These are phyloP conservation scores for Himalopsyche japonica DNA, from an alignment of 2,888 invertebrate species.

Conservation along the genomic window DNA sequence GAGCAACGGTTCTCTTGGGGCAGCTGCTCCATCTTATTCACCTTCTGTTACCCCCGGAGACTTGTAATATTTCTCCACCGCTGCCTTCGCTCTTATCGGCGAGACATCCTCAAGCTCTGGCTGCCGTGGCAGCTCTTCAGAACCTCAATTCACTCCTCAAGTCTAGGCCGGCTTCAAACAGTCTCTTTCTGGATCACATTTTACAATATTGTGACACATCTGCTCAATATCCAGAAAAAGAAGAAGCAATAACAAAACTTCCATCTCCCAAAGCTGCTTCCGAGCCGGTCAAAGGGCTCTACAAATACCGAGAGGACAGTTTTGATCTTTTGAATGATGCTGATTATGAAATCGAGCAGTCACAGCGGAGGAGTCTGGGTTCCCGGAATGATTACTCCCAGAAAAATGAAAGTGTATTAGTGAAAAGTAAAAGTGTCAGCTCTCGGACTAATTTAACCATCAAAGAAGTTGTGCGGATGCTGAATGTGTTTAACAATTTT, in stretches of 20 bases:
- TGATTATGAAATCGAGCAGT: slow-evolving; percentile 51
- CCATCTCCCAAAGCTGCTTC: slow-evolving; percentile 47
- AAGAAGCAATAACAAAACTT: slow-evolving; percentile 49
- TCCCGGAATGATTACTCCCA: slow-evolving; percentile 54
- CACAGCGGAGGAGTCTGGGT: slow-evolving; percentile 54
- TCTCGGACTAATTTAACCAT: slow-evolving; percentile 53
- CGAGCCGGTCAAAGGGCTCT: slow-evolving; percentile 12
- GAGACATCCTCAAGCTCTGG: slow-evolving; percentile 79
- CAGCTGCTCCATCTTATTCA: slow-evolving; percentile 88
- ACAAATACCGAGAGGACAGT: slow-evolving; percentile 50
- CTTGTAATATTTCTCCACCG: slow-evolving; percentile 80
- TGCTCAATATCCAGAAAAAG: slow-evolving; percentile 42
- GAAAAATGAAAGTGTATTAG: slow-evolving; percentile 55
- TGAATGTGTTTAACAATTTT: slow-evolving; percentile 59
- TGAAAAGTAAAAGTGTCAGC: slow-evolving; percentile 58
- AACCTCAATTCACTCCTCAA: slow-evolving; percentile 80
- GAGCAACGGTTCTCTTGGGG: slow-evolving; percentile 87
- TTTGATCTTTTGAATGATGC: slow-evolving; percentile 54
- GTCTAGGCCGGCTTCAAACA: slow-evolving; percentile 78
- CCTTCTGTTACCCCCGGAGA: slow-evolving; percentile 82
- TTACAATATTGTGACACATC: slow-evolving; percentile 62
- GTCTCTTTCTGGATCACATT: slow-evolving; percentile 81
- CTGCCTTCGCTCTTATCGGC: slow-evolving; percentile 80
- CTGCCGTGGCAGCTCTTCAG: slow-evolving; percentile 79
- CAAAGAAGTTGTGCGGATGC: slow-evolving; percentile 54